Evolutionary conservation across 2,888 invertebrate genomes (phyloP), one percentile per base, ranked within the genome.

Genomic region (Tachystola acroxantha): DNA sequence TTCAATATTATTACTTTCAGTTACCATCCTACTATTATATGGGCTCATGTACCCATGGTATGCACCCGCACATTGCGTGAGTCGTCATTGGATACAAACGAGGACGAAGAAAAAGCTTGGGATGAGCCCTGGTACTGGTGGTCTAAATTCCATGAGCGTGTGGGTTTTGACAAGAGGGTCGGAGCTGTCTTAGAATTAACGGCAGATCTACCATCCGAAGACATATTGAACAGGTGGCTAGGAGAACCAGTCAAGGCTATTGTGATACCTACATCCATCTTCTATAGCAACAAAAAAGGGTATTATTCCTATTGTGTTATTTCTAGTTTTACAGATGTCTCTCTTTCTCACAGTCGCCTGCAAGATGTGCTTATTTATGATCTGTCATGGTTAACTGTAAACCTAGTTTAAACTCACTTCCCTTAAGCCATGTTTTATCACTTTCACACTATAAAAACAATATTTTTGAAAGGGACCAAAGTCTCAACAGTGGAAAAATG

Each of bases 161-260:
- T 89, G 20, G 85, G 89, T 22, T 90, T 87, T 67, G 87, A 87
- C 50, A 69, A 85, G 31, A 75, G 91, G 51, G 71, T 95, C 36
- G 91, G 92, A 24, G 82, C 97, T 24, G 94, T 93, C 0, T 77
- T 98, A 26, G 94, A 96, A 68, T 58, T 98, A 19, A 91, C 94
- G 29, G 90, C 94, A 29, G 93, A 98, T 64, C 85, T 96, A 14
- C 95, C 97, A 1, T 89, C 90, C 7, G 80, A 89, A 32, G 89
- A 89, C 14, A 89, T 91, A 34, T 63, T 96, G 7, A 89, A 92
- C 13, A 90, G 98, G 41, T 99, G 99, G 99, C 79, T 95, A 16
- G 98, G 98, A 1, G 99, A 99, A 78, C 98, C 98, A 5, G 90
- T 99, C 1, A 95, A 93, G 68, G 94, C 94, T 42, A 81, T 97